Conservation (phyloP, 2,888 invertebrate genomes). For the Drosophila prolongata region DNA sequence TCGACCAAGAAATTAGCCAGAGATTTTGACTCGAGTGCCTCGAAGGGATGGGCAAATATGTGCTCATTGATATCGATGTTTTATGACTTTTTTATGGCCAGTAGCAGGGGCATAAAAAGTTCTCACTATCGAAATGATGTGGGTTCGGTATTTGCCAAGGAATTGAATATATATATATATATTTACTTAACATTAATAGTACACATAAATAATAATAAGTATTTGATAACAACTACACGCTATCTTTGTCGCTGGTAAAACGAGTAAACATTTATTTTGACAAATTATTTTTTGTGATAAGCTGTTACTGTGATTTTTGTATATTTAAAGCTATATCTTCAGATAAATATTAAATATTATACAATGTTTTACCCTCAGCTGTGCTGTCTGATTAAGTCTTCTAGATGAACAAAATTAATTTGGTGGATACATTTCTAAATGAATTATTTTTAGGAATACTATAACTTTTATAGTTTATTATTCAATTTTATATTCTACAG, state of each 20-base stretch:
- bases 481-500: too few relatives aligned
- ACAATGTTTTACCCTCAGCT: too few relatives aligned
- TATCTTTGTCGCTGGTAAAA: background rate
- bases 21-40: slow-evolving; percentile 32
- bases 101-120: slow-evolving; percentile 34
- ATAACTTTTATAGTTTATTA: too few relatives aligned
- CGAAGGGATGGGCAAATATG: slow-evolving; percentile 35
- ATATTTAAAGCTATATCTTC: too few relatives aligned
- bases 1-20: slow-evolving; percentile 44
- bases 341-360: too few relatives aligned
- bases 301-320: too few relatives aligned
- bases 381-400: too few relatives aligned
- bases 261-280: slow-evolving; percentile 2
- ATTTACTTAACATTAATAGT: slow-evolving; percentile 24
- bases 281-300: slow-evolving; percentile 7
- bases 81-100: slow-evolving; percentile 42
- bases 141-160: slow-evolving; percentile 16
- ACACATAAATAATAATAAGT: slow-evolving; percentile 8
- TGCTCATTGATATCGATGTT: slow-evolving; percentile 48
- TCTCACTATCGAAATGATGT: slow-evolving; percentile 35
- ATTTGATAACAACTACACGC: background rate
- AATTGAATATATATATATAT: slow-evolving; percentile 38
- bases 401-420: too few relatives aligned
- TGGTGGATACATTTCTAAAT: too few relatives aligned
- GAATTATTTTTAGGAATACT: too few relatives aligned